Evolutionary conservation across 2,113 vertebrate species (phyloP).

Genomic region (Zosterops japonicus): DNA sequence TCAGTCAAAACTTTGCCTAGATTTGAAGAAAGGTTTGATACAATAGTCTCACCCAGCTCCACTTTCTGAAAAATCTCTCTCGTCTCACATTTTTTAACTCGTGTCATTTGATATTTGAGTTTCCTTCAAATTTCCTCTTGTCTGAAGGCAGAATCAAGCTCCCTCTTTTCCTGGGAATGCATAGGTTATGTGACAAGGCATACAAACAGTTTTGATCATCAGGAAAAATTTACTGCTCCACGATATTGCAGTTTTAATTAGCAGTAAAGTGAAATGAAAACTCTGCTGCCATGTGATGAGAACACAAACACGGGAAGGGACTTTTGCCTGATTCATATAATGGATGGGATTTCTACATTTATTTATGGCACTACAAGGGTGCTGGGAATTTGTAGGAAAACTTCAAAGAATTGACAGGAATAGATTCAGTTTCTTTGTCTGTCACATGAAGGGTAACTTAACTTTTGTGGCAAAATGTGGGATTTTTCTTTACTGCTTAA

Average conservation of each 20-base stretch:
- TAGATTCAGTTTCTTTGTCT: slow-evolving; percentile 9
- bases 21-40: slow-evolving; percentile 60
- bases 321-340: not conserved
- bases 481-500: not conserved
- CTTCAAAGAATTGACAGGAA: slow-evolving; percentile 51
- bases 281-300: not conserved
- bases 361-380: not conserved
- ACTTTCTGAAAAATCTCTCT: slow-evolving; percentile 56
- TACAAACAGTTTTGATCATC: slow-evolving; percentile 37
- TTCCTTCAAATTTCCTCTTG: slow-evolving; percentile 39
- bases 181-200: slow-evolving; percentile 61
- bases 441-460: slow-evolving; percentile 15
- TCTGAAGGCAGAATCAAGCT: slow-evolving; percentile 56
- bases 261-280: not conserved
- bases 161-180: not conserved
- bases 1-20: slow-evolving; percentile 28
- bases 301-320: not conserved
- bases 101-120: slow-evolving; percentile 55
- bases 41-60: slow-evolving; percentile 44
- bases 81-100: slow-evolving; percentile 39
- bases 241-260: slow-evolving; percentile 25
- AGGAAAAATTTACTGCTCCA: not conserved
- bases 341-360: not conserved
- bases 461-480: slow-evolving; percentile 26
- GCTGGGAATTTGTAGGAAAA: not conserved